These are phyloP conservation scores for Litoditis marina DNA, from an alignment of 2,888 invertebrate species.

Conservation along the genomic window DNA sequence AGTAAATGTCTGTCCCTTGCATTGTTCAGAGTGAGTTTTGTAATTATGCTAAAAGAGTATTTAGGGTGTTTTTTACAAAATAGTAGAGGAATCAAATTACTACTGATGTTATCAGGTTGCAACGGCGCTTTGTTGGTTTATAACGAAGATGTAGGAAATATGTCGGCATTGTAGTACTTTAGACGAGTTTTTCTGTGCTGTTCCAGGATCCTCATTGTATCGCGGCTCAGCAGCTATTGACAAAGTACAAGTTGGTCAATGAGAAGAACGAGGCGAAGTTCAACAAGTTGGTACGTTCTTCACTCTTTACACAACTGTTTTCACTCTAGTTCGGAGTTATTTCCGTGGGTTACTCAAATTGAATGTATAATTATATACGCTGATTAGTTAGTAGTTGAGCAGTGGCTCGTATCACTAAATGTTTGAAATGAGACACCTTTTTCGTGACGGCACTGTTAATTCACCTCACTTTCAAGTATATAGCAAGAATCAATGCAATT, in stretches of 20 bases:
- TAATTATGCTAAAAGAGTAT: not conserved
- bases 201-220: conserved; percentile 10
- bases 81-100: no score
- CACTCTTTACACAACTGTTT: not conserved
- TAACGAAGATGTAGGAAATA: no score
- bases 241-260: conserved; percentile 2
- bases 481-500: no score
- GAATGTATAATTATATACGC: not conserved
- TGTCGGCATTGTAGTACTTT: not conserved
- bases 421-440: no score
- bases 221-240: conserved; percentile 8
- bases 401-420: no score
- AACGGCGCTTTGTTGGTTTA: no score
- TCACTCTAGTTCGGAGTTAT: not conserved
- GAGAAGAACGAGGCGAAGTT: not conserved
- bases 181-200: not conserved
- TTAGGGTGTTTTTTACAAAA: not conserved
- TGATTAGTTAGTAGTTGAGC: no score
- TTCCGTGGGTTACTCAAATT: not conserved
- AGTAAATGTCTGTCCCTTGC: conserved; percentile 8
- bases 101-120: no score
- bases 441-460: no score
- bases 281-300: not conserved
- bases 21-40: not conserved
- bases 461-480: no score